These are phyloP conservation scores for Bathynomus jamesi DNA, from an alignment of 1,140 invertebrate genomes.

Conservation along the genomic window DNA sequence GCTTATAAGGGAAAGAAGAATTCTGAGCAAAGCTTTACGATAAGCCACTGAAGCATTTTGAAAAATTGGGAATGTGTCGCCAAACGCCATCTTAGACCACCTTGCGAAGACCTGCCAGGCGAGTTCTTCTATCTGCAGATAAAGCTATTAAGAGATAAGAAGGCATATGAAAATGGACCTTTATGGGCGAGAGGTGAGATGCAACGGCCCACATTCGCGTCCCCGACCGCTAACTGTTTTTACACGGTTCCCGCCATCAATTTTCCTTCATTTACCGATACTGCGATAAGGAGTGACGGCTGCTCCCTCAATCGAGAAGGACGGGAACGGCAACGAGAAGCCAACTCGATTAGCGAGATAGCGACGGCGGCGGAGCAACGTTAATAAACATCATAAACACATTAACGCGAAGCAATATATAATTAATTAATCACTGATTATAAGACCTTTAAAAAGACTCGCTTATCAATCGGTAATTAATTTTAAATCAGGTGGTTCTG, in stretches of 20 bases:
- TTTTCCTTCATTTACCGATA: not conserved
- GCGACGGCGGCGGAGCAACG: no score
- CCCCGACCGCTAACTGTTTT: not conserved
- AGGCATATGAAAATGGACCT: not conserved
- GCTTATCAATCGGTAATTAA: no score
- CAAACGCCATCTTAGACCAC: not conserved
- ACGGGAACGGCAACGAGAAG: no score
- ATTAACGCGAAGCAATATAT: not conserved
- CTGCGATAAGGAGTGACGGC: not conserved
- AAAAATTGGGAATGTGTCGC: not conserved
- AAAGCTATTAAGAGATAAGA: conserved; percentile 1
- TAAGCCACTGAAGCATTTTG: not conserved
- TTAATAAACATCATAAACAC: not conserved
- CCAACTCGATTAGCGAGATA: no score
- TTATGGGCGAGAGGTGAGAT: not conserved
- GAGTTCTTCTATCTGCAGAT: conserved; percentile 1
- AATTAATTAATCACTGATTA: not conserved
- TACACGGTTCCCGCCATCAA: not conserved
- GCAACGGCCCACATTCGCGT: not conserved
- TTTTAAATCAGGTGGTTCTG: no score
- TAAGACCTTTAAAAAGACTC: not conserved
- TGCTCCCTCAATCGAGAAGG: no score
- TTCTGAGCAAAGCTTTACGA: not conserved
- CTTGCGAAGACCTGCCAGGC: not conserved
- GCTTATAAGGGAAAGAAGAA: not conserved